Conservation (phyloP, 2,113 vertebrate genomes). For the Amblyopsis rosae region DNA sequence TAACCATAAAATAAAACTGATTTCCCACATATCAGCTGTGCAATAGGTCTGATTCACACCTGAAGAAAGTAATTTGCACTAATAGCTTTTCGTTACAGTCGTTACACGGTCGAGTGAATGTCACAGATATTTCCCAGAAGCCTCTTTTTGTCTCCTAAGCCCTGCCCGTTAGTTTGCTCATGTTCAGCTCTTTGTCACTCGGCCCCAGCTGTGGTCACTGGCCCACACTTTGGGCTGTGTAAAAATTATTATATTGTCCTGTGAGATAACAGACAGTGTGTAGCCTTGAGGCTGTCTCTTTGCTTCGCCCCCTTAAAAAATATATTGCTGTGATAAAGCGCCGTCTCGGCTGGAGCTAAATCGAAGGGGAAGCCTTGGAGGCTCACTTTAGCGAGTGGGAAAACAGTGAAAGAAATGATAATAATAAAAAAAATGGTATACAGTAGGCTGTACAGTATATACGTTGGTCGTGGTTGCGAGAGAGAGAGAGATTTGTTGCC, state of each 20-base stretch:
- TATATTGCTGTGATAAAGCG: slow-evolving; percentile 67
- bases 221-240: slow-evolving; percentile 60
- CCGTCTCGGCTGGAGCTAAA: slow-evolving; percentile 52
- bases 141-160: slow-evolving; percentile 44
- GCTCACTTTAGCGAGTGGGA: slow-evolving; percentile 61
- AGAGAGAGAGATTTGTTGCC: slow-evolving; percentile 31
- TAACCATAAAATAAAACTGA: slow-evolving; percentile 3
- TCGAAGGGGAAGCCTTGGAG: slow-evolving; percentile 66
- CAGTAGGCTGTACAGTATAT: slow-evolving; percentile 18
- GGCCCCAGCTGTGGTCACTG: slow-evolving; percentile 60
- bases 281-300: slow-evolving; percentile 71
- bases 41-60: background rate
- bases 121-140: slow-evolving; percentile 52
- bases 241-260: slow-evolving; percentile 70
- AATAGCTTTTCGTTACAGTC: slow-evolving; percentile 50
- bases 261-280: slow-evolving; percentile 69
- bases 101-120: slow-evolving; percentile 44
- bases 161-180: slow-evolving; percentile 55
- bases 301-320: slow-evolving; percentile 69
- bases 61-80: slow-evolving; percentile 9
- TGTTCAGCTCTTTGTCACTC: slow-evolving; percentile 52
- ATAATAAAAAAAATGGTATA: slow-evolving; percentile 21
- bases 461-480: slow-evolving; percentile 44
- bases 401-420: slow-evolving; percentile 56
- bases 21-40: slow-evolving; percentile 9